Base-by-base conservation (phyloP, 2,113 vertebrate genomes). In the Mormyrus iriodes region DNA sequence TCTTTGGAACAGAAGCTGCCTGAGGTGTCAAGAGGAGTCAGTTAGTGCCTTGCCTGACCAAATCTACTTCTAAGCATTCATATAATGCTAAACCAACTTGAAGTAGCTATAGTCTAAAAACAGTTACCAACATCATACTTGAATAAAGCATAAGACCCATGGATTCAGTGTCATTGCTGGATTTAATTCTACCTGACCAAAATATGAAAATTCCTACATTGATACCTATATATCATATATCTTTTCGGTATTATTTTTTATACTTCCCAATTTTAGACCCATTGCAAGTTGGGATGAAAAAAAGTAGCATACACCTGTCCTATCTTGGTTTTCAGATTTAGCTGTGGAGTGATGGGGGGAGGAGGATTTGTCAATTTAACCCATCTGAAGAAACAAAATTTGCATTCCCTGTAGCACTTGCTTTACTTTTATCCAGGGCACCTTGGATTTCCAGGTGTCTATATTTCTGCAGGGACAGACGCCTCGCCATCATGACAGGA, bases 1-100 rank as follows among this genome's bases (percentile, higher is more conserved):
- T 97, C 97, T 92, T 94, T 96, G 8, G 96, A 95, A 85, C 82
- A 86, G 89, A 92, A 94, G 88, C 93, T 95, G 27, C 85, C 95
- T 96, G 92, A 2, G 53, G 15, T 13, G 73, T 3, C 3, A 49
- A 3, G 27, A 35, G 85, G n/a, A 12, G 3, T 84, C 9, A 79
- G 15, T 79, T 19, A 79, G 31, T 39, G 13, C 35, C 69, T 17
- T 2, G 15, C 52, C 31, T 88, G 46, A 88, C n/a, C 48, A n/a
- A 86, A 51, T 4, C 58, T 65, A 27, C 24, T 61, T 61, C 21
- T n/a, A 61, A 65, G 58, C 27, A 35, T 17, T 35, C 49, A 53
- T n/a, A 8, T 17, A 17, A 39, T 76, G 39, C 15, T 12, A 76
- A 76, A 17, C 13, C 4, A 39, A 39, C 31, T 39, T 84, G 21